Evolutionary conservation across 2,113 vertebrate species (phyloP).

Genomic region (Dascyllus trimaculatus): DNA sequence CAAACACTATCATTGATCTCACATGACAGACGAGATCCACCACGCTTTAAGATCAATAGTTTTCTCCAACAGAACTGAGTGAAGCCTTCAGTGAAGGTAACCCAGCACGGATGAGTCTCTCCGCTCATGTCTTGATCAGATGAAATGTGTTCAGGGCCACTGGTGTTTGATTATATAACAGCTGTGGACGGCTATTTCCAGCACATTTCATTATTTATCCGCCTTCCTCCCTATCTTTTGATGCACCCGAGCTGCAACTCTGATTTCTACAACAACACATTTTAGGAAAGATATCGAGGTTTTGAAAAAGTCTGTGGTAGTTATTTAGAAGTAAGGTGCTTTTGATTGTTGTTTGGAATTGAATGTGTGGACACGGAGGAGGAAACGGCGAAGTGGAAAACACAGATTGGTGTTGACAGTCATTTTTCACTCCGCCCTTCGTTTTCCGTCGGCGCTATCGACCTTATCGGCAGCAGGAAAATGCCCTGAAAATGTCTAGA

Average conservation of each 20-base stretch:
- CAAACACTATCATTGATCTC: conserved; percentile 31
- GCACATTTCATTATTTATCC: conserved; percentile 39
- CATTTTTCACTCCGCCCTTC: not conserved
- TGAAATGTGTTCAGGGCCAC: conserved; percentile 17
- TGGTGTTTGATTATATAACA: conserved; percentile 39
- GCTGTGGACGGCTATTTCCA: conserved; percentile 3
- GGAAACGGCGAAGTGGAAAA: not conserved
- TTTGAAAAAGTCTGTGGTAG: conserved; percentile 11
- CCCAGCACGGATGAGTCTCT: conserved; percentile 4
- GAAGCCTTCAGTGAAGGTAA: conserved; percentile 16
- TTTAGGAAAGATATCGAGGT: conserved; percentile 11
- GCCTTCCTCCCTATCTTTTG: conserved; percentile 1
- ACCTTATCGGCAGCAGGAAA: not conserved
- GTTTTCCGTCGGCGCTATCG: conserved; percentile 4
- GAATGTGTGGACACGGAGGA: not conserved
- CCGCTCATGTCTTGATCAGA: conserved; percentile 28
- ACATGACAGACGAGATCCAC: conserved; percentile 6
- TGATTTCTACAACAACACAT: conserved; percentile 4
- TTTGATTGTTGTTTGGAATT: conserved; percentile 17
- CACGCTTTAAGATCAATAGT: conserved; percentile 40
- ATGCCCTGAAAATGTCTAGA: not conserved
- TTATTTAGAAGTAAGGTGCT: conserved; percentile 13
- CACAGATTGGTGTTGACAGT: too few species aligned
- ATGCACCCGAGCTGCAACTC: conserved; percentile 1
- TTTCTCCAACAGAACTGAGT: not conserved